Evolutionary conservation across 2,888 invertebrate genomes (phyloP).

Genomic region (Balanococcus diminutus): DNA sequence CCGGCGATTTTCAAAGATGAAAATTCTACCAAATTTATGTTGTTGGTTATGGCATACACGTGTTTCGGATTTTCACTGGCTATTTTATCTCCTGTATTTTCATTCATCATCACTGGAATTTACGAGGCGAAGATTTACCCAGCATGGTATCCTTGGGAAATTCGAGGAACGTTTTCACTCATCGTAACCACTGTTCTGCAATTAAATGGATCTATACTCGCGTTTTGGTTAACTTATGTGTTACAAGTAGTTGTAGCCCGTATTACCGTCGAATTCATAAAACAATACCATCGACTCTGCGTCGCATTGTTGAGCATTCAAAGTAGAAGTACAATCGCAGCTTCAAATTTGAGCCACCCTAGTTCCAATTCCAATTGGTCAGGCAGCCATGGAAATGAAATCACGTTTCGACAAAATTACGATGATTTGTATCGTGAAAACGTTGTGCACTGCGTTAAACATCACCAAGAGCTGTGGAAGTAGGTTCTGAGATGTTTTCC

Average conservation of each 20-base stretch:
- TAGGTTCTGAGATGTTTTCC: neutral
- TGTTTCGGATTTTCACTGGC: slow-evolving; percentile 26
- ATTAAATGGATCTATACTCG: neutral
- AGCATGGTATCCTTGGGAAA: slow-evolving; percentile 10
- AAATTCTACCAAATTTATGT: neutral
- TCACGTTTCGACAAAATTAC: neutral
- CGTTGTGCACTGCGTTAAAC: neutral
- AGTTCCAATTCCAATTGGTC: too few relatives aligned
- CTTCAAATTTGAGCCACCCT: too few relatives aligned
- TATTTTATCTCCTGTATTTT: neutral
- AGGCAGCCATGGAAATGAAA: too few relatives aligned
- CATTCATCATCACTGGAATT: neutral
- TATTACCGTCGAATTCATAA: neutral
- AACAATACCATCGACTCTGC: neutral
- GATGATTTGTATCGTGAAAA: neutral
- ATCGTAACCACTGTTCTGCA: neutral
- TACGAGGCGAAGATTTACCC: neutral
- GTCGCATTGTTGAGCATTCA: neutral
- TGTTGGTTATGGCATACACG: neutral
- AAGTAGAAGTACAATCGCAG: neutral
- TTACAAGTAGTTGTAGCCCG: neutral
- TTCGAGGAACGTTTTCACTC: neutral
- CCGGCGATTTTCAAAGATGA: neutral
- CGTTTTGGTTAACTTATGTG: slow-evolving; percentile 5
- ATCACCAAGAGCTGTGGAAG: slow-evolving; percentile 11